These are phyloP conservation scores for Leiothrix lutea DNA, from an alignment of 2,113 vertebrate genomes.

Conservation along the genomic window DNA sequence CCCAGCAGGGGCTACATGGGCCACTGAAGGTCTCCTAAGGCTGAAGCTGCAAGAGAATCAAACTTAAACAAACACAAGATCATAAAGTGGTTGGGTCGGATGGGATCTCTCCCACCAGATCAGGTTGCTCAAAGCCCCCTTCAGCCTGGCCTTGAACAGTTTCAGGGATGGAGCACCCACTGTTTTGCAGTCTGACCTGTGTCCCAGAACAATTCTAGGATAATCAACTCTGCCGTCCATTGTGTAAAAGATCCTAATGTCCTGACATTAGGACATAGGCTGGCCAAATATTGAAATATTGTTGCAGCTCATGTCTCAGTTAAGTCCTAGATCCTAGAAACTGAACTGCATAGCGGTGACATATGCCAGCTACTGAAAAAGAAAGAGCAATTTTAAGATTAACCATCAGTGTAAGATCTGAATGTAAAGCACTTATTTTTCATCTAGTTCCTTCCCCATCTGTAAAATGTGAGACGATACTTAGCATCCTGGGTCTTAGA, in stretches of 20 bases:
- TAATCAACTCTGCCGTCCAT: neutral
- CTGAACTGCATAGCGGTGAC: neutral
- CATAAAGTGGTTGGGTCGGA: neutral
- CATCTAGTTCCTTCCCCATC: neutral
- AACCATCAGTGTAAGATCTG: neutral
- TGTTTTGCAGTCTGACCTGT: neutral
- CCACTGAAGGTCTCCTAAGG: neutral
- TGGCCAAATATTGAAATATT: neutral
- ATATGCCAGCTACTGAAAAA: neutral
- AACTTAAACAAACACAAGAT: neutral
- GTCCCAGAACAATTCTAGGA: neutral
- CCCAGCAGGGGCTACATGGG: neutral
- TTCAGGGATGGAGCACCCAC: neutral
- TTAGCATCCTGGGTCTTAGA: neutral
- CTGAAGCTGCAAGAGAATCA: neutral
- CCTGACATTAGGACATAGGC: neutral
- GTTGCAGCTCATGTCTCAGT: neutral
- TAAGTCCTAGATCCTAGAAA: neutral
- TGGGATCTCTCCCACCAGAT: neutral
- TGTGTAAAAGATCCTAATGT: neutral
- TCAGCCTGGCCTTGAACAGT: neutral
- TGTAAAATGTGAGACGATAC: neutral
- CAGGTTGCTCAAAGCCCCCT: neutral
- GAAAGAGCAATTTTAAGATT: neutral
- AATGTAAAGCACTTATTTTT: conserved; percentile 13